phyloP scores from a whole-genome alignment of 2,888 invertebrate genomes.

The Stenodera caucasica region DNA sequence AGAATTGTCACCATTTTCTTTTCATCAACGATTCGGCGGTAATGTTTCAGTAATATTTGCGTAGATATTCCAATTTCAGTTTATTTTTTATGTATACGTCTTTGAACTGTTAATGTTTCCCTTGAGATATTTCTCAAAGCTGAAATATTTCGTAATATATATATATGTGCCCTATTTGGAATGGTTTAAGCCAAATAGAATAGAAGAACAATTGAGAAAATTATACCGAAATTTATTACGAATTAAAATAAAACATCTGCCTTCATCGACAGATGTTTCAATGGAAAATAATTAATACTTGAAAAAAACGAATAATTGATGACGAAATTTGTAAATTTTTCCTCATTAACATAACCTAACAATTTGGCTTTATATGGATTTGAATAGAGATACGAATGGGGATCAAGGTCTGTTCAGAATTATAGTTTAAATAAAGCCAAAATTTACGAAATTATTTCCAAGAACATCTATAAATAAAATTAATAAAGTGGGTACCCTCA shows the following conservation, averaged over 20 bases:
- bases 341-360: constrained; percentile 4
- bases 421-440: neutral
- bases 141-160: neutral
- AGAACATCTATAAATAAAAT: neutral
- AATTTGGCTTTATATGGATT: too few relatives aligned
- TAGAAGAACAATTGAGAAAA: too few relatives aligned
- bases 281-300: too few relatives aligned
- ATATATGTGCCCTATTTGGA: neutral
- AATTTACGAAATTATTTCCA: neutral
- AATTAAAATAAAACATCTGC: too few relatives aligned
- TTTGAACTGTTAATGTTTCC: neutral
- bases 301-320: neutral
- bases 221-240: too few relatives aligned
- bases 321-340: neutral
- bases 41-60: too few relatives aligned
- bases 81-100: neutral
- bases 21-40: too few relatives aligned
- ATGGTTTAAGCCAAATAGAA: neutral
- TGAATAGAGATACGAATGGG: too few relatives aligned
- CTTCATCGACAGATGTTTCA: too few relatives aligned
- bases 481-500: neutral
- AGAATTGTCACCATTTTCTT: too few relatives aligned
- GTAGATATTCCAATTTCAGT: neutral
- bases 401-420: too few relatives aligned
- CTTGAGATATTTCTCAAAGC: neutral